phyloP scores from a whole-genome alignment of 2,113 vertebrate genomes.

The Ophthalmolycus amberensis region DNA sequence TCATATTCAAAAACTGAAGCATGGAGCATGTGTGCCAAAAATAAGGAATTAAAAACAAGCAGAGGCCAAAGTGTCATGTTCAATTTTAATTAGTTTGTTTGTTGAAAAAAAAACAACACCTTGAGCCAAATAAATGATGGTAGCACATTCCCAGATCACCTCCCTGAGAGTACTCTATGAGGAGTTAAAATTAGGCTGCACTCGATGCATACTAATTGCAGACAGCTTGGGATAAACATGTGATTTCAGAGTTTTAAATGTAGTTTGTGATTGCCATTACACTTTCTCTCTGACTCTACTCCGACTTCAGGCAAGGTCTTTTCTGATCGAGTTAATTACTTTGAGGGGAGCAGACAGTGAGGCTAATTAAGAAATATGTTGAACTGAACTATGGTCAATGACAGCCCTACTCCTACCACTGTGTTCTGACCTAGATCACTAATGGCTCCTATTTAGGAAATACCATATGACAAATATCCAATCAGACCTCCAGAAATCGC shows the following conservation, averaged over 20 bases:
- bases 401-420: constrained; percentile 66
- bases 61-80: constrained; percentile 68
- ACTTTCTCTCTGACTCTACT: constrained; percentile 36
- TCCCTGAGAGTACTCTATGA: constrained; percentile 70
- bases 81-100: constrained; percentile 71
- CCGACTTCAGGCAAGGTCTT: constrained; percentile 78
- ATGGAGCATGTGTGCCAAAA: constrained; percentile 7
- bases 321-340: constrained; percentile 81
- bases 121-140: constrained; percentile 74
- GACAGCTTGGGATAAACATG: constrained; percentile 74
- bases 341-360: constrained; percentile 75
- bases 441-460: constrained; percentile 75
- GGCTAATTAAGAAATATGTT: constrained; percentile 82
- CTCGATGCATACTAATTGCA: constrained; percentile 75
- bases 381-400: constrained; percentile 74
- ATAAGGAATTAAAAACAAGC: constrained; percentile 36
- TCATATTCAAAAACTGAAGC: background rate
- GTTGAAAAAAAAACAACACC: constrained; percentile 49
- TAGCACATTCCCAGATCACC: constrained; percentile 66
- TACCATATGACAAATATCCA: constrained; percentile 75
- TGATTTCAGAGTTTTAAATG: constrained; percentile 68
- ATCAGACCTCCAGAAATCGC: constrained; percentile 59
- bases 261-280: constrained; percentile 60
- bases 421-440: constrained; percentile 75
- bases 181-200: constrained; percentile 66